Evolutionary conservation across 2,888 invertebrate species (phyloP).

Genomic region (Protonemura montana): DNA sequence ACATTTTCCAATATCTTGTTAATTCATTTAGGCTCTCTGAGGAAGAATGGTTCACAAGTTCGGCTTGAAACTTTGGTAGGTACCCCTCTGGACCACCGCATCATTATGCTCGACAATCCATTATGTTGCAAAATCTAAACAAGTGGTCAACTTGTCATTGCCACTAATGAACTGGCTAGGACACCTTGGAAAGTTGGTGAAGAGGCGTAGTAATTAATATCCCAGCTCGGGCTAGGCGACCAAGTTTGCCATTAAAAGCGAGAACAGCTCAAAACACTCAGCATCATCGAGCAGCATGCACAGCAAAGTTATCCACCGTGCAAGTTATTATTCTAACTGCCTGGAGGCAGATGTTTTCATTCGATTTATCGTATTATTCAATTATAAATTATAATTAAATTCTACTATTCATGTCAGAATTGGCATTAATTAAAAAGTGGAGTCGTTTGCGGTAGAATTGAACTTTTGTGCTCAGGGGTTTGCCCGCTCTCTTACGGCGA

Average conservation of each 20-base stretch:
- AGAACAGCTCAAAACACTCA: slow-evolving; percentile 30
- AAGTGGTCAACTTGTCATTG: slow-evolving; percentile 41
- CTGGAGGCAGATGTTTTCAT: slow-evolving; percentile 16
- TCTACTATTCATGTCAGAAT: slow-evolving; percentile 1
- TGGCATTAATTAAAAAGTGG: slow-evolving; percentile 7
- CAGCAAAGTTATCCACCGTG: not conserved
- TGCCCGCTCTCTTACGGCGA: not conserved
- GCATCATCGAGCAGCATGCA: not conserved
- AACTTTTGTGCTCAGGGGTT: not conserved
- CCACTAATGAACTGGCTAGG: slow-evolving; percentile 35
- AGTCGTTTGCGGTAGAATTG: not conserved
- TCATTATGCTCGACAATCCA: slow-evolving; percentile 16
- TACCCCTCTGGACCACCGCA: not conserved
- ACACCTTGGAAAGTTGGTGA: slow-evolving; percentile 15
- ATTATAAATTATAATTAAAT: slow-evolving; percentile 8
- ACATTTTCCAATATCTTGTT: slow-evolving; percentile 38
- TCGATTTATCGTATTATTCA: slow-evolving; percentile 18
- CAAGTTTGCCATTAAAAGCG: slow-evolving; percentile 27
- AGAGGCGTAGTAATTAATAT: slow-evolving; percentile 40
- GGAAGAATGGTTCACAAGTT: not conserved
- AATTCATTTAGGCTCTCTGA: slow-evolving; percentile 29
- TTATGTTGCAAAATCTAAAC: slow-evolving; percentile 25
- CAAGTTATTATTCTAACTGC: not conserved
- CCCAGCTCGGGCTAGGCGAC: not conserved
- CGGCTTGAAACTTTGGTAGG: not conserved